These are phyloP conservation scores for Brachionus calyciflorus DNA, from an alignment of 1,140 invertebrate species.

Conservation along the genomic window DNA sequence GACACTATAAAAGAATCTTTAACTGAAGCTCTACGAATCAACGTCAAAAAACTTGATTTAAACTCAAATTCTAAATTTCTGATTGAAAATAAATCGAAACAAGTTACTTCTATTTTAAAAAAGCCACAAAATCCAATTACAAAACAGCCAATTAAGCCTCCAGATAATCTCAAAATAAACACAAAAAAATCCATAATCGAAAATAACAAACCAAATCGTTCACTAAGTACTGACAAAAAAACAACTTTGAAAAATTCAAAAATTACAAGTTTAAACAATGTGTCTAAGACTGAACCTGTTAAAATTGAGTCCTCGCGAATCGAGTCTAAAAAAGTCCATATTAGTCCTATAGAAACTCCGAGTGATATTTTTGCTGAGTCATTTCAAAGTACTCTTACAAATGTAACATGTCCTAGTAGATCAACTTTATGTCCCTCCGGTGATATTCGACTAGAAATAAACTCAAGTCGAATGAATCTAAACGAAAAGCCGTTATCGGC, in stretches of 20 bases:
- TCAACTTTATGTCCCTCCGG: neutral
- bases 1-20: slow-evolving; percentile 17
- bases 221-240: neutral
- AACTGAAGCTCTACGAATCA: slow-evolving; percentile 1
- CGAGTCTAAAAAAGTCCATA: neutral
- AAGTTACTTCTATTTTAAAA: slow-evolving; percentile 8
- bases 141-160: neutral
- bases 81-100: neutral
- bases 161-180: neutral
- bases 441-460: neutral
- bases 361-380: neutral
- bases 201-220: neutral
- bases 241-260: neutral
- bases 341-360: neutral
- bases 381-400: slow-evolving; percentile 19
- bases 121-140: neutral
- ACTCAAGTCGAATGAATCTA: neutral
- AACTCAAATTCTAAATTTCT: neutral
- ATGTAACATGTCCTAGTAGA: neutral
- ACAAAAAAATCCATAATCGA: neutral
- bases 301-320: neutral
- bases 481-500: neutral
- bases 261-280: neutral
- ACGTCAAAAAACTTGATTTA: slow-evolving; percentile 22
- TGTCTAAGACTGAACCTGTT: neutral